A percentile compares a stretch with the other conserved stretches of the same genome.
phyloP scores from a whole-genome alignment of 1,140 invertebrate species.

The Teleogryllus occipitalis region DNA sequence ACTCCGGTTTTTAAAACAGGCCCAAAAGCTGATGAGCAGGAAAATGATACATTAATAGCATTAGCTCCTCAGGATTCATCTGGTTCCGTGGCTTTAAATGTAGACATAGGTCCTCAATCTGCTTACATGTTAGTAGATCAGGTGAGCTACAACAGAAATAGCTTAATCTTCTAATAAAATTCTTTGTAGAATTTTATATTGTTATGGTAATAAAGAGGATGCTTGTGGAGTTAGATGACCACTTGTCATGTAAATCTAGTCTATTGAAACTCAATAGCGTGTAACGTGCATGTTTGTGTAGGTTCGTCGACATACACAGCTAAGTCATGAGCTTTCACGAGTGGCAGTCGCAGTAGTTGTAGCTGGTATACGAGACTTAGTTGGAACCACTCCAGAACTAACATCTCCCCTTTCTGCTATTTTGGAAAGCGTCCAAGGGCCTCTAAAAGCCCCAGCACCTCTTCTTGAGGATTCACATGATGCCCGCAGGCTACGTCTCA shows the following conservation, averaged over 20 bases:
- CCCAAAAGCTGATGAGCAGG: not conserved
- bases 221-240: no score
- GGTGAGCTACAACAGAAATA: conserved; percentile 14
- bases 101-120: conserved; percentile 43
- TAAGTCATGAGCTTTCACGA: conserved; percentile 79
- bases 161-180: no score
- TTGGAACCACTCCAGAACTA: conserved; percentile 7
- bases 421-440: conserved; percentile 28
- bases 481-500: conserved; percentile 64
- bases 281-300: conserved; percentile 23
- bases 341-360: conserved; percentile 73
- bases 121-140: conserved; percentile 67
- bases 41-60: not conserved
- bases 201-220: not conserved
- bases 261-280: no score
- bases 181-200: no score
- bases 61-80: not conserved
- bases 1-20: not conserved
- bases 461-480: conserved; percentile 62
- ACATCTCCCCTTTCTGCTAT: conserved; percentile 12
- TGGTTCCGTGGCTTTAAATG: not conserved
- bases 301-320: conserved; percentile 70
- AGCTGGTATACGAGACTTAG: conserved; percentile 29
- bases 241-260: no score
- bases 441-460: conserved; percentile 51